Evolutionary conservation across 2,797 vertebrate species (phyloP), one percentile per base, ranked within the genome.

Genomic region (Hirundo rustica): DNA sequence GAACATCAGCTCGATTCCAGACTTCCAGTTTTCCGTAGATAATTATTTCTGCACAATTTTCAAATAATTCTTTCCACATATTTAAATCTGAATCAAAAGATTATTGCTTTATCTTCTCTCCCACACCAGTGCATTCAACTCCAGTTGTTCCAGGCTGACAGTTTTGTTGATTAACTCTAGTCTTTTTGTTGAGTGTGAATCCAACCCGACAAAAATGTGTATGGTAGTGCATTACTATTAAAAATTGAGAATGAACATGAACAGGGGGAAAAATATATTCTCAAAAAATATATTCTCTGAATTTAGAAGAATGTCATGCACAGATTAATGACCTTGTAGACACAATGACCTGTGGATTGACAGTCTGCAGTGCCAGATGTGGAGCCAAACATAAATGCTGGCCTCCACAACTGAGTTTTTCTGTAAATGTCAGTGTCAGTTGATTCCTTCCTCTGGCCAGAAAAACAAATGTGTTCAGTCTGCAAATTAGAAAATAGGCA

Each of bases 381-480:
- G 36, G 23, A 88, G 20, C 27, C 48, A n/a, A 90, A 54, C 36
- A 68, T 66, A 72, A 80, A 67, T 74, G 9, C 45, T 83, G 68
- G 27, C 19, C 42, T 88, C 19, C 20, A 76, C 8, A 81, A 40
- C 2, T 54, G 42, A 77, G 26, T 67, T 92, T 89, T 89, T 81
- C 74, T 77, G 7, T 82, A 86, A 88, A 40, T 82, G 50, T 57
- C 68, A 67, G 15, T 71, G 34, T 80, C 61, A 47, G 54, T 25
- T 58, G 42, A 57, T 86, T 93, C 45, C 29, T 85, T 79, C 21
- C 45, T 55, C 40, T 21, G 7, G 45, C 21, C 27, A 74, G 54
- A 38, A 89, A 23, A 87, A 89, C n/a, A 85, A 96, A 88, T 89
- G 19, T n/a, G 60, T 92, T 51, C 75, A 85, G 42, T 85, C 85